Evolutionary conservation across 1,140 invertebrate genomes (phyloP).

Genomic region (Drosophila murphyi): DNA sequence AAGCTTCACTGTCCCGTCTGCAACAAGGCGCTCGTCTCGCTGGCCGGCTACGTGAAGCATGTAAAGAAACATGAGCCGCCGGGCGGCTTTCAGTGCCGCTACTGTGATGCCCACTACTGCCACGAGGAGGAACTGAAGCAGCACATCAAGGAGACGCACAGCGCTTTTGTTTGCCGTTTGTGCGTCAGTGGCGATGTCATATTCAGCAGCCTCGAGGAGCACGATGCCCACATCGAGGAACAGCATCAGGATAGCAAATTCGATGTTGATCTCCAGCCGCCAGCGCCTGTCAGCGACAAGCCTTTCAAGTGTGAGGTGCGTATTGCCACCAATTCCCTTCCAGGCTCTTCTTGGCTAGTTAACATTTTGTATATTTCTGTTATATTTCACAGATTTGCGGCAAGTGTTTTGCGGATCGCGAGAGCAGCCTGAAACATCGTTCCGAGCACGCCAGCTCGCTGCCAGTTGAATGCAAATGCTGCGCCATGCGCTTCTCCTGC

Average conservation of each 20-base stretch:
- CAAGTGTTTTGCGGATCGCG: constrained; percentile 84
- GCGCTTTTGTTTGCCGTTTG: constrained; percentile 27
- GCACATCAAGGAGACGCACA: constrained; percentile 62
- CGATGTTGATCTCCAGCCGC: constrained; percentile 78
- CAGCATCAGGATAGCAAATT: constrained; percentile 43
- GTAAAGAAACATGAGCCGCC: constrained; percentile 80
- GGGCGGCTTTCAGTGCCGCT: constrained; percentile 74
- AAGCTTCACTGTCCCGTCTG: constrained; percentile 80
- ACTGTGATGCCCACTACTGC: constrained; percentile 69
- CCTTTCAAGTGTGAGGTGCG: constrained; percentile 85
- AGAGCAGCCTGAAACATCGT: constrained; percentile 84
- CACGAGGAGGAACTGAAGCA: constrained; percentile 66
- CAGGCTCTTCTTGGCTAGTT: not conserved
- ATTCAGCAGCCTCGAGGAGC: constrained; percentile 31
- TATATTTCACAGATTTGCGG: constrained; percentile 78
- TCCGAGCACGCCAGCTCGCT: constrained; percentile 84
- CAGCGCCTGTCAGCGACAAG: constrained; percentile 80
- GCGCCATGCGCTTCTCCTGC: constrained; percentile 84
- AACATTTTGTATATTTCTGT: not conserved
- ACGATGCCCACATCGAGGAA: constrained; percentile 40
- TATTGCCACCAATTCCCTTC: not conserved
- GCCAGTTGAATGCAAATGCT: constrained; percentile 84
- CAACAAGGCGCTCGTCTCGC: constrained; percentile 72
- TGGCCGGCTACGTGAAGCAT: constrained; percentile 82
- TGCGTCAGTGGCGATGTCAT: constrained; percentile 19